These are phyloP conservation scores for Nymphalis c-album DNA, from an alignment of 2,888 invertebrate species.

Conservation along the genomic window DNA sequence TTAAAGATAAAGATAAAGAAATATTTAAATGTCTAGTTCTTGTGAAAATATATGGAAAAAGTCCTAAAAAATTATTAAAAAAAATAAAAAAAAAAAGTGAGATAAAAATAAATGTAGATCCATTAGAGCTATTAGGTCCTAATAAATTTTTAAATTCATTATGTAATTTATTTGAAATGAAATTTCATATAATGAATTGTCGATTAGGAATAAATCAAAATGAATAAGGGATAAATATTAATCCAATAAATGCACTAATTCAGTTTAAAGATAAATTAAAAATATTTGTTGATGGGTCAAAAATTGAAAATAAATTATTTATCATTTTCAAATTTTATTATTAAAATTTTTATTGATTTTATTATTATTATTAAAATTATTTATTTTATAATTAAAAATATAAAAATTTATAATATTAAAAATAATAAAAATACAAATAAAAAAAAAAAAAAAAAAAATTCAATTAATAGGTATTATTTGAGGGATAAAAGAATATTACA, in stretches of 20 bases:
- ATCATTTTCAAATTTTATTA: constrained; percentile 82
- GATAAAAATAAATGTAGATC: constrained; percentile 81
- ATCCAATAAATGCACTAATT: constrained; percentile 77
- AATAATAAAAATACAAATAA: constrained; percentile 52
- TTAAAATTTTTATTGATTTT: constrained; percentile 48
- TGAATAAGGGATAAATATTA: constrained; percentile 75
- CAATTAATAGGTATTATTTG: too few relatives aligned
- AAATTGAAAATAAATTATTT: constrained; percentile 85
- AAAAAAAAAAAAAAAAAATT: too few relatives aligned
- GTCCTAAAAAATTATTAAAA: constrained; percentile 85
- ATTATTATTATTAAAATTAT: constrained; percentile 42
- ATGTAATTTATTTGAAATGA: constrained; percentile 69
- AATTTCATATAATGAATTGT: constrained; percentile 72
- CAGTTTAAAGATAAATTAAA: constrained; percentile 80
- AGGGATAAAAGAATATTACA: constrained; percentile 77
- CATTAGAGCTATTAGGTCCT: constrained; percentile 66
- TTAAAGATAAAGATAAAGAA: constrained; percentile 81
- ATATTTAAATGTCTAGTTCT: constrained; percentile 84
- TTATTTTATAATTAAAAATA: constrained; percentile 54
- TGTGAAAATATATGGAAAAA: constrained; percentile 87
- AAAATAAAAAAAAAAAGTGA: constrained; percentile 82
- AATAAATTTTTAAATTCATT: constrained; percentile 83
- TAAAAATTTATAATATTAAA: constrained; percentile 80
- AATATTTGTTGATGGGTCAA: constrained; percentile 77
- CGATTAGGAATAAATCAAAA: constrained; percentile 82